Base-by-base conservation (phyloP, 2,113 vertebrate genomes). In the Scartelaos histophorus region DNA sequence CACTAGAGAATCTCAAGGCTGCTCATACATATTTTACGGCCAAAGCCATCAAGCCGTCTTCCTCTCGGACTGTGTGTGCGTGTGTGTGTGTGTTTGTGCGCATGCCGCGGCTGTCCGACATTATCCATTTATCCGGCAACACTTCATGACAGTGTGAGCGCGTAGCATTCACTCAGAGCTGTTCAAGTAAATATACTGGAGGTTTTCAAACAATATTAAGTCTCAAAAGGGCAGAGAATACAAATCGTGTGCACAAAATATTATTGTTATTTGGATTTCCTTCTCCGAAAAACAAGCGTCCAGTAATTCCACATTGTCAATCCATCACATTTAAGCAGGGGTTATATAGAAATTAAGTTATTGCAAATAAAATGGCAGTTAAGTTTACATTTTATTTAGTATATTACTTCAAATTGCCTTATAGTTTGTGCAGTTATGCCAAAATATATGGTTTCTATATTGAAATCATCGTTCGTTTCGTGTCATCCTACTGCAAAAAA, bases 21-120 rank as follows among this genome's bases (percentile, higher is more conserved):
- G 43, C 75, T 87, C 82, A 86, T 89, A 45, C 71, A 89, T 89
- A 85, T 86, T 88, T 85, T 22, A 89, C 67, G 51, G 49, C 21
- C 35, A 61, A 71, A 61, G 60, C 71, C 70, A 78, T 75, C 47
- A 81, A 76, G 67, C 45, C 13, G 57, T 86, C 75, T 71, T 64
- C 21, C 34, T 74, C 57, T 74, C 65, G 73, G 35, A 64, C 16
- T 60, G 35, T 34, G 57, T 70, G 51, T 29, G 29, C 4, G 29
- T 29, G 16, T 70, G 47, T 19, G 51, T 25, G 35, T 29, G 15
- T 5, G 11, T 60, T 1, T 25, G 57, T 24, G 57, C 29, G 57
- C 15, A 24, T 12, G 9, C 22, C 22, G 13, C 25, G 11, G n/a
- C 57, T 49, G 22, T 17, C n/a, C 17, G 12, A 38, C 43, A 43